phyloP scores from a whole-genome alignment of 64 coral and sea anemone genomes.

The Porites australiensis region DNA sequence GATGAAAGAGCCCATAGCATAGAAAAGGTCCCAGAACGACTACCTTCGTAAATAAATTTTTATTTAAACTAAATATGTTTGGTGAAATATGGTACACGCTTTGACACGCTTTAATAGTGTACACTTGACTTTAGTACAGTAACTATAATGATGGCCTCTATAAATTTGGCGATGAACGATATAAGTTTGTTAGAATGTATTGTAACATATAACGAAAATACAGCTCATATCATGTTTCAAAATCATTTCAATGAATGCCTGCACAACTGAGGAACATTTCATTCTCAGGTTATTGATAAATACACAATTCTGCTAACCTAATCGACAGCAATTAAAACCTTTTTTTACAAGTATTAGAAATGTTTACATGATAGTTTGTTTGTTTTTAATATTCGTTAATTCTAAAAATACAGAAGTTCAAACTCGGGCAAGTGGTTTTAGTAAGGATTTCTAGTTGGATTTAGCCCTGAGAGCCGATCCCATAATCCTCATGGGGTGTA shows the following conservation, averaged over 20 bases:
- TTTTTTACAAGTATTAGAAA: background rate
- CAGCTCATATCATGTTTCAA: background rate
- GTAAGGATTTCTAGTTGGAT: background rate
- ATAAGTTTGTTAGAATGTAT: background rate
- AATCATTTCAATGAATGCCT: background rate
- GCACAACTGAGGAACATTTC: background rate
- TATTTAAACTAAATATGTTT: background rate
- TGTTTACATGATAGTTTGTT: background rate
- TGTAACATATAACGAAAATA: background rate
- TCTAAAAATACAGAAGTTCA: background rate
- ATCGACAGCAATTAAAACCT: background rate
- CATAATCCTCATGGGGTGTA: constrained; percentile 85
- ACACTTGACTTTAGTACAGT: background rate
- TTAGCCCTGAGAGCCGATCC: constrained; percentile 59
- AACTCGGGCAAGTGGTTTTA: background rate
- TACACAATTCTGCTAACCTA: too few relatives aligned
- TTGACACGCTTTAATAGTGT: too few relatives aligned
- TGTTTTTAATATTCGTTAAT: background rate
- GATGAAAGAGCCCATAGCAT: too few relatives aligned
- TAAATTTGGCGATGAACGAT: background rate
- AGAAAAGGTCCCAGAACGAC: background rate
- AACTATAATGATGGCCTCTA: background rate
- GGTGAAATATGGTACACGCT: background rate
- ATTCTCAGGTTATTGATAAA: background rate
- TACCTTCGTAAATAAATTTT: background rate